phyloP scores from a whole-genome alignment of 2,797 vertebrate genomes.

The Catharus ustulatus region DNA sequence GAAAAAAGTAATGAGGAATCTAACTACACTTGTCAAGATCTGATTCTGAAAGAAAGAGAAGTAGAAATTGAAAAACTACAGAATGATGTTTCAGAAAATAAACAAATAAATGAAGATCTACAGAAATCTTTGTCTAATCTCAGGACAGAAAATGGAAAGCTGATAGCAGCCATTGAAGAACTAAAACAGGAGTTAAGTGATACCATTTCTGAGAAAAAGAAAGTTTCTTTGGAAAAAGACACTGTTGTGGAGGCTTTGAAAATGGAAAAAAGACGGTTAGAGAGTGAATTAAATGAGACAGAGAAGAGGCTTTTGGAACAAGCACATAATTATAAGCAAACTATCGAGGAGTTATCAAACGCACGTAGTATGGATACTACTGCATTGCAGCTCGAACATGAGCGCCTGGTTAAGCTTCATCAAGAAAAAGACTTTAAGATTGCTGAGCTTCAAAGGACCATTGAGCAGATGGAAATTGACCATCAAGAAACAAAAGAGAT shows the following conservation, averaged over 20 bases:
- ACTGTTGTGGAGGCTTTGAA: conserved; percentile 85
- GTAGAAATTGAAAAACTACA: conserved; percentile 79
- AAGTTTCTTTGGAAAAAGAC: conserved; percentile 83
- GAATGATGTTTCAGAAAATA: conserved; percentile 79
- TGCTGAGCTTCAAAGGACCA: conserved; percentile 80
- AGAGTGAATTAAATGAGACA: conserved; percentile 79
- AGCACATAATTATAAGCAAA: conserved; percentile 83
- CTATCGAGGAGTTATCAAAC: conserved; percentile 83
- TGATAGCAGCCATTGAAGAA: conserved; percentile 76
- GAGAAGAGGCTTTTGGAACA: conserved; percentile 83
- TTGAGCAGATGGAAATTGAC: conserved; percentile 83
- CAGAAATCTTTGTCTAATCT: conserved; percentile 84
- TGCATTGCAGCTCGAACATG: conserved; percentile 84
- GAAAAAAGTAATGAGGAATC: conserved; percentile 54
- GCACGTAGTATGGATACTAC: conserved; percentile 82
- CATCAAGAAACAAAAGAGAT: conserved; percentile 89
- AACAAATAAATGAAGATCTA: conserved; percentile 77
- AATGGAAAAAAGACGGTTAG: conserved; percentile 85
- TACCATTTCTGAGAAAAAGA: conserved; percentile 72
- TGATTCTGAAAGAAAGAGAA: conserved; percentile 75
- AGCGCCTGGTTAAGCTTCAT: conserved; percentile 82
- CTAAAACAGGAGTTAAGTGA: conserved; percentile 81
- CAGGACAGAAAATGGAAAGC: conserved; percentile 84
- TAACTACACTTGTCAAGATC: conserved; percentile 31
- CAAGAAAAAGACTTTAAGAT: conserved; percentile 90